Evolutionary conservation across 2,888 invertebrate species (phyloP), one percentile per base, ranked within the genome.

Genomic region (Torymus auratus): DNA sequence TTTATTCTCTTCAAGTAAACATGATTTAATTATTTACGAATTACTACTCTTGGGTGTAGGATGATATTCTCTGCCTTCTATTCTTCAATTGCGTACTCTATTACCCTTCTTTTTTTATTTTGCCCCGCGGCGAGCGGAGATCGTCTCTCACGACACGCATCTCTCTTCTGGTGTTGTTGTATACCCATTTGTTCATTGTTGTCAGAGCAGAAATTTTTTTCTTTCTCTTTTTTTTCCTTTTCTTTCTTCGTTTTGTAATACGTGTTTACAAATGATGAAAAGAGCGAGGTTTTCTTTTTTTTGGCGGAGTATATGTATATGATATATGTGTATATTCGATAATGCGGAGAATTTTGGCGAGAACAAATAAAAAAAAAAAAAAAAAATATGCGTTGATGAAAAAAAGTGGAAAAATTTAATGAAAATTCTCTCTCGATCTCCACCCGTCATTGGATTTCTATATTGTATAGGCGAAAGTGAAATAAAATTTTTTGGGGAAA

Each of bases 391-490:
- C 15, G 2, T 56, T 61, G 55, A 17, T 53, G 53, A 69, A 74
- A 69, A 5, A 10, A 11, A 14, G 52, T 61, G 68, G 13, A 41
- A 41, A 28, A 41, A 41, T 41, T 41, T 41, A 41, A 41, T 41
- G 7, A 41, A 74, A 68, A 71, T 86, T 87, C 83, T 86, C 83
- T 83, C 78, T 85, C 84, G 86, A 88, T 87, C 88, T 88, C 86
- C 86, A 85, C 78, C 83, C 85, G 86, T 88, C 87, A 87, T 87
- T 88, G 85, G 86, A 89, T 88, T 89, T 89, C 87, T 89, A 87
- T 88, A 88, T 88, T 89, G 88, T 89, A 89, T 88, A 89, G 89
- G 88, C 85, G 85, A 89, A 88, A 86, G 84, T 88, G 87, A 87
- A 86, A 89, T 89, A 88, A 89, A 89, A 88, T 88, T 84, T 86